Evolutionary conservation across 2,797 vertebrate genomes (phyloP).

Genomic region (Acanthurus tractus): DNA sequence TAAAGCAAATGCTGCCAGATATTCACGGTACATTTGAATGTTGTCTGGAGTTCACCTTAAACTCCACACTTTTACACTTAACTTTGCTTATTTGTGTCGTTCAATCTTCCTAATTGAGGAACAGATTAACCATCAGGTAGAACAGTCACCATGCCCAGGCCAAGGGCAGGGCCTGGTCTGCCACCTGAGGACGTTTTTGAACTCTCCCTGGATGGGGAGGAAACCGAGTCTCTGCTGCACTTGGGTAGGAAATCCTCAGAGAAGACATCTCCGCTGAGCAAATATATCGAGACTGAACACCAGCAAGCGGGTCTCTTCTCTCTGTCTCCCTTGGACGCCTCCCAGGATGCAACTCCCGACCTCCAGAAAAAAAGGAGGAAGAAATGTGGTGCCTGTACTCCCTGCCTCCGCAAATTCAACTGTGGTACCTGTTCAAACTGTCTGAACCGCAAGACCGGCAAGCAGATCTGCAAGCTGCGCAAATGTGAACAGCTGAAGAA

Average conservation of each 20-base stretch:
- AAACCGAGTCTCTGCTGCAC: constrained; percentile 62
- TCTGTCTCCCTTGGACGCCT: constrained; percentile 48
- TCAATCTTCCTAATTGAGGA: constrained; percentile 11
- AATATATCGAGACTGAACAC: constrained; percentile 83
- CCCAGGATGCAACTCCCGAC: constrained; percentile 43
- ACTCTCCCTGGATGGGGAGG: constrained; percentile 71
- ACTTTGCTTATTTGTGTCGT: constrained; percentile 10
- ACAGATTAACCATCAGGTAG: constrained; percentile 23
- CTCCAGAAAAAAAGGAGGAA: constrained; percentile 87
- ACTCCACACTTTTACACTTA: constrained; percentile 20
- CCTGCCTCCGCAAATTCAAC: constrained; percentile 88
- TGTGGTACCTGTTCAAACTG: constrained; percentile 91
- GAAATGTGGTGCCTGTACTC: constrained; percentile 88
- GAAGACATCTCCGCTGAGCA: constrained; percentile 79
- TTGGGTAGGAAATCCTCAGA: constrained; percentile 55
- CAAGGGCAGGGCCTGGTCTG: constrained; percentile 47
- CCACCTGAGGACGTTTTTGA: constrained; percentile 70
- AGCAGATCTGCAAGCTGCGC: constrained; percentile 93
- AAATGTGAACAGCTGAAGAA: constrained; percentile 92
- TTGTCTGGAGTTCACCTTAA: constrained; percentile 20
- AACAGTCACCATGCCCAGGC: constrained; percentile 73
- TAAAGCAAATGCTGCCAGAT: not conserved
- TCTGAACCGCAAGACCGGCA: constrained; percentile 89
- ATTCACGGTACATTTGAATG: constrained; percentile 3
- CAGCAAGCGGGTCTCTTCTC: constrained; percentile 83